Base-by-base conservation (phyloP, 2,113 vertebrate genomes). In the Symphodus melops region DNA sequence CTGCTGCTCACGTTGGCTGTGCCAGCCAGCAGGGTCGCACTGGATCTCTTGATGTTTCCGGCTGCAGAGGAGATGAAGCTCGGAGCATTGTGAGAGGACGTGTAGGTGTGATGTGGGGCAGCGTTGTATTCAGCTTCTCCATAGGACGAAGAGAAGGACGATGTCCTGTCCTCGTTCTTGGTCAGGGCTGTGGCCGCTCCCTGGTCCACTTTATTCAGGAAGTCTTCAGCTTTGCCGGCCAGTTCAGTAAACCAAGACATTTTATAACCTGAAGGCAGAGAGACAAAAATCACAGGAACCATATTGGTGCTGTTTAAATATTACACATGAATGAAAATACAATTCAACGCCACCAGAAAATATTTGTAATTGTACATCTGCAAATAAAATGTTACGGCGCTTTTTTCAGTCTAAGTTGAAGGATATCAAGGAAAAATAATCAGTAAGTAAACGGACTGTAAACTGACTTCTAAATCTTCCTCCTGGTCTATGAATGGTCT, bases 161-260 rank as follows among this genome's bases (percentile, higher is more conserved):
- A 79, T 41, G 67, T 90, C 88, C 68, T 92, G 86, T 2, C 19
- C 60, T 88, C 72, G 12, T 44, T 67, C 41, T 92, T 96, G 82
- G 78, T 97, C 77, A 99, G 92, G 69, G 97, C 97, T 0, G 93
- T 96, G 17, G 98, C 98, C 79, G 98, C 98, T 65, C 98, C 98
- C 86, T 99, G 96, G 89, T 99, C 98, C 59, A 99, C 96, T 86
- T 95, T 95, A 83, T 97, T 99, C 67, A 99, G 94, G 41, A 99
- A 96, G 87, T 97, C 94, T 87, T 99, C 98, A 7, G 98, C 98
- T 85, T 94, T 98, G 59, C 97, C 97, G 14, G 98, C 98, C 0
- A 99, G 89, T 73, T 98, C 98, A 60, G 93, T 75, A 80, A 99
- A 91, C 98, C 98, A 99, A 84, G 98, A 98, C 98, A 99, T 99